Evolutionary conservation across 2,888 invertebrate genomes (phyloP), one percentile per base, ranked within the genome.

Genomic region (Tortrix viridana): DNA sequence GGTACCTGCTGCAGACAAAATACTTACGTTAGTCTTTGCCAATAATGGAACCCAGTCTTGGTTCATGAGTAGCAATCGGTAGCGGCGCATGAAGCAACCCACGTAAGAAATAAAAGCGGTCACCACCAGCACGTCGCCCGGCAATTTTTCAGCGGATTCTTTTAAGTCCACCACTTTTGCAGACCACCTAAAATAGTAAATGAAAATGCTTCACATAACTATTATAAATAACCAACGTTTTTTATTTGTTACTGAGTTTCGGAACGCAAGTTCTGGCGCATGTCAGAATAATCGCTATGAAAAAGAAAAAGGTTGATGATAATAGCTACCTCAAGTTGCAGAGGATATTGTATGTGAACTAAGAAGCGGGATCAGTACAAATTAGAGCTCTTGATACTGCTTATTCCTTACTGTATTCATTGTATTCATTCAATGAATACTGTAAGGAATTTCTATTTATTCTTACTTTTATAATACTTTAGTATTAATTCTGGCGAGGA

Each of bases 21-120:
- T 22, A 78, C 81, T 81, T 77, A 95, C 95, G 72, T 94, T 89
- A 41, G 95, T 91, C 61, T 93, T 94, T 55, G 93, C 93, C n/a
- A 98, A 92, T 69, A 93, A 95, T 0, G 98, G 98, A 67, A 96
- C 79, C 97, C 98, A 98, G 76, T 95, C 93, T 26, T 95, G 94
- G 12, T 96, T 91, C 79, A 97, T 93, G 55, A 98, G 93, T 73
- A 97, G 96, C 20, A 93, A 78, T 53, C 98, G 93, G 81, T 98
- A 98, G 52, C 94, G 93, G 67, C 96, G 95, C 26, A 97, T 97
- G 84, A 98, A 98, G 79, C 98, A 98, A 1, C 98, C 98, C 26
- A 98, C 96, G 81, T 98, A 98, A 0, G 98, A 98, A 59, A 98
- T 96, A 84, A 98, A 98, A 9, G 98, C 98, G 0, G 98, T 96